Percentiles rank a stretch among this genome's conserved stretches.
Conservation (phyloP, 2,113 vertebrate species). For the Chunga burmeisteri region DNA sequence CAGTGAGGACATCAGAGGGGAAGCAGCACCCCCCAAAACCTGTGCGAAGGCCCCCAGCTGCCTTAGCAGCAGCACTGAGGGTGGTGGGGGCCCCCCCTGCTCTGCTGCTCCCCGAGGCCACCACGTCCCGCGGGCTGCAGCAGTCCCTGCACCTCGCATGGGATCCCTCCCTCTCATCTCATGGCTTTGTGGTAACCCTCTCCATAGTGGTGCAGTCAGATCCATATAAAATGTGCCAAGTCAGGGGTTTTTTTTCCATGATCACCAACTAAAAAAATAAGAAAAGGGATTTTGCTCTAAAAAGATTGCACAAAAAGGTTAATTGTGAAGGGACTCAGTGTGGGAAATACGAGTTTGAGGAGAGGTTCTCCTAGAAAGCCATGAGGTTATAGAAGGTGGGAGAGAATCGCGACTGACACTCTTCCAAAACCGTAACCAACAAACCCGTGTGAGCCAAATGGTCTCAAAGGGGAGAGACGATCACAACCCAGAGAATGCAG, state of each 20-base stretch:
- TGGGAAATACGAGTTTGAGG: neutral
- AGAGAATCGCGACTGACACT: neutral
- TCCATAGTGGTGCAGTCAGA: accelerated
- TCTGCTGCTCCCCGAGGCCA: neutral
- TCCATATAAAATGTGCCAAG: neutral
- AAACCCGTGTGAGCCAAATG: neutral
- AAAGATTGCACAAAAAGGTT: slow-evolving; percentile 9
- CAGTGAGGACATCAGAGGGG: neutral
- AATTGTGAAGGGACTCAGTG: neutral
- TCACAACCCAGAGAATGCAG: neutral
- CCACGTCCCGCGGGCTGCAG: accelerated
- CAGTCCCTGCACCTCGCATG: accelerated
- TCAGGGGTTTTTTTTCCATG: neutral
- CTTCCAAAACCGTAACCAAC: neutral
- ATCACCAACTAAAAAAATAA: neutral
- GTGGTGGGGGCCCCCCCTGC: accelerated
- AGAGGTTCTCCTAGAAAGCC: neutral
- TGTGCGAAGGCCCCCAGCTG: accelerated
- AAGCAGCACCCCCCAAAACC: neutral
- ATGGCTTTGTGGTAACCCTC: neutral
- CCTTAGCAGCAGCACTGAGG: neutral
- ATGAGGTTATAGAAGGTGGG: neutral
- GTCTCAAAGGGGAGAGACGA: neutral
- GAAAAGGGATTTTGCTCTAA: neutral
- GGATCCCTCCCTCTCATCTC: neutral